Evolutionary conservation across 2,888 invertebrate species (phyloP), one percentile per base, ranked within the genome.

Genomic region (Drosophila aldrichi): DNA sequence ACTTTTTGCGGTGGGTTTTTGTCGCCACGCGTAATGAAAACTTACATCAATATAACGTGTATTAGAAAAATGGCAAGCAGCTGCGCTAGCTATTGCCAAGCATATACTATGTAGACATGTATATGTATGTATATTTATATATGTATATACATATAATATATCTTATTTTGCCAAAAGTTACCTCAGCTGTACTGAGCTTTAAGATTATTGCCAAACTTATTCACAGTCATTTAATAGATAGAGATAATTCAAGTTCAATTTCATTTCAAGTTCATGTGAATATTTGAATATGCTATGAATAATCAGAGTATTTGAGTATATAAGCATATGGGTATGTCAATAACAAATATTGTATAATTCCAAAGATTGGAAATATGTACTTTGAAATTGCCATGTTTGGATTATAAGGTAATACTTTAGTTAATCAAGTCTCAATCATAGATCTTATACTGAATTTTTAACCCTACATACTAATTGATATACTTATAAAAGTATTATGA

Each of bases 31-130:
- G 71, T 88, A 86, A 90, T 88, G 89, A 87, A 88, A 89, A 85
- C 90, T 85, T 85, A 81, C 86, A 82, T 87, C 79, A 77, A 75
- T 71, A 75, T 79, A 77, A 75, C 84, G 72, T 64, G 81, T 71
- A 88, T 90, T 90, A 81, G 69, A 88, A 77, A 88, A 77, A 85
- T 82, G 68, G 60, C 73, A 22, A 76, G 49, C 85, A 86, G 79
- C 85, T 86, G 88, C 68, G 79, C 43, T 67, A 54, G 66, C 44
- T 63, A 52, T 54, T 61, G 55, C 70, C 43, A 3, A 48, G 6
- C 25, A 55, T 59, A 51, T 51, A 41, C 44, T n/a, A 48, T 2
- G n/a, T 16, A 48, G 25, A 48, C 48, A n/a, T n/a, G 10, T 10
- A 16, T 6, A 25, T 7, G 3, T 9, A 25, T 34, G 34, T 9